Conservation (phyloP, 2,888 invertebrate species). For the Mesoligia furuncula region DNA sequence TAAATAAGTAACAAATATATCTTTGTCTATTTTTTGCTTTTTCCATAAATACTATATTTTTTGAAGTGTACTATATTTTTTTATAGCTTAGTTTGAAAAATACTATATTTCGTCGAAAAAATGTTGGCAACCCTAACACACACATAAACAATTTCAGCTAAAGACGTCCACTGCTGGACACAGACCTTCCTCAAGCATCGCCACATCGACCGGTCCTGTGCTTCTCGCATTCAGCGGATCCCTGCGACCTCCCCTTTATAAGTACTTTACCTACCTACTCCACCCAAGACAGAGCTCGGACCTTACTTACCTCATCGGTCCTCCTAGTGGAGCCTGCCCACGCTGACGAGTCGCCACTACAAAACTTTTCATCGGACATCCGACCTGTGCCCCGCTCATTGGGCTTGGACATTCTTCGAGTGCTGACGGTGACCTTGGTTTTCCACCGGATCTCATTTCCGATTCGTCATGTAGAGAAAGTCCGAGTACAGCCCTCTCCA, state of each 20-base stretch:
- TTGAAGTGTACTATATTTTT: too few species aligned
- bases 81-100: too few species aligned
- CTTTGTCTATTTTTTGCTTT: too few species aligned
- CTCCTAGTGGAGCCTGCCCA: not conserved
- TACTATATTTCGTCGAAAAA: too few species aligned
- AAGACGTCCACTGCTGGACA: not conserved
- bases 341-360: not conserved
- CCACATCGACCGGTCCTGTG: not conserved
- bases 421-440: not conserved
- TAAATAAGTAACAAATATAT: too few species aligned
- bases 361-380: not conserved
- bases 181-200: not conserved
- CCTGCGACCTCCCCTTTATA: not conserved
- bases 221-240: not conserved
- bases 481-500: not conserved
- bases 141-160: too few species aligned
- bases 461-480: too few species aligned
- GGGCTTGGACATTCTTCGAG: not conserved
- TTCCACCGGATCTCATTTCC: too few species aligned
- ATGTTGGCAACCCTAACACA: too few species aligned
- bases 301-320: not conserved
- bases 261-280: too few species aligned
- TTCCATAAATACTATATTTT: too few species aligned
- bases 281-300: too few species aligned
- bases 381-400: not conserved